phyloP scores from a whole-genome alignment of 1,140 invertebrate genomes.

The Cryptotermes secundus region DNA sequence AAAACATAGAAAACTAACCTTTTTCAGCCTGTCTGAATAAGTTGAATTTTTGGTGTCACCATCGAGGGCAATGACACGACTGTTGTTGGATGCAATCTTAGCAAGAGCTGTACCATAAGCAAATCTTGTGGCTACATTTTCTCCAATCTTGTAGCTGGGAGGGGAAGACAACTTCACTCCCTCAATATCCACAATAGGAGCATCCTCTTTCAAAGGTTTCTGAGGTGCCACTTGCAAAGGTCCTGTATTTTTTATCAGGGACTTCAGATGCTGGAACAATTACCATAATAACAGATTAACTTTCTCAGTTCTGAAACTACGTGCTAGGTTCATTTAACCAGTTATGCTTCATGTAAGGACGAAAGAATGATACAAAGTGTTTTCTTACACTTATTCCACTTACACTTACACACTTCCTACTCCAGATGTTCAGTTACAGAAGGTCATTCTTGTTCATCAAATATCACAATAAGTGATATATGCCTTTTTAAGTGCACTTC shows the following conservation, averaged over 20 bases:
- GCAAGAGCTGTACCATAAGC: constrained; percentile 94
- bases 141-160: constrained; percentile 80
- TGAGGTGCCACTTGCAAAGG: constrained; percentile 58
- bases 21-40: constrained; percentile 89
- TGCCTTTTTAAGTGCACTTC: too few species aligned
- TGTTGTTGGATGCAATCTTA: constrained; percentile 82
- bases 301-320: too few species aligned
- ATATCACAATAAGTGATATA: too few species aligned
- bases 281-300: constrained; percentile 26
- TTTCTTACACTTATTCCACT: too few species aligned
- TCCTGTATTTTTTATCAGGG: constrained; percentile 63
- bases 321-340: too few species aligned
- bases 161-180: constrained; percentile 79
- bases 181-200: constrained; percentile 68
- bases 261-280: constrained; percentile 60
- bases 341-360: too few species aligned
- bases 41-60: constrained; percentile 99
- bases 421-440: too few species aligned
- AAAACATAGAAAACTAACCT: constrained; percentile 48
- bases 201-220: constrained; percentile 67
- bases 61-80: constrained; percentile 87
- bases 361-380: too few species aligned
- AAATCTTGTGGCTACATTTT: constrained; percentile 84
- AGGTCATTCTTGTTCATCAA: too few species aligned
- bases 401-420: too few species aligned